Conservation (phyloP, 2,113 vertebrate genomes). For the Grammomys surdaster region DNA sequence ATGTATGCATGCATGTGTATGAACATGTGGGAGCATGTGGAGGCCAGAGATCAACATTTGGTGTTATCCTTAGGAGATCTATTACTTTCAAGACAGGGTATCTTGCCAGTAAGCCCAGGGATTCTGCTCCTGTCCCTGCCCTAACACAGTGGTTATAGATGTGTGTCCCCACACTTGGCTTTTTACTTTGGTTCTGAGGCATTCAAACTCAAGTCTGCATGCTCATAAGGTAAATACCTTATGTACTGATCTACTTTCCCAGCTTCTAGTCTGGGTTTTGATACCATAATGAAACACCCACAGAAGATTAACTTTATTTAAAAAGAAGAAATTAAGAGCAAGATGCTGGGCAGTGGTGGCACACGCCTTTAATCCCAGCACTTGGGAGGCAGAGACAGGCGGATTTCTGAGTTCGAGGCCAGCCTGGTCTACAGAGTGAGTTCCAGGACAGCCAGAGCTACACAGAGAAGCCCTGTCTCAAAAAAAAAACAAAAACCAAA, state of each 20-base stretch:
- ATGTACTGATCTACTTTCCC: neutral
- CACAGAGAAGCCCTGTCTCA: no score
- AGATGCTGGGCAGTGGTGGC: no score
- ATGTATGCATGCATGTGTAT: neutral
- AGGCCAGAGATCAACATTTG: neutral
- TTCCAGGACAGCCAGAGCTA: no score
- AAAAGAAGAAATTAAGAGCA: no score
- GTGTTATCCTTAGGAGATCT: neutral
- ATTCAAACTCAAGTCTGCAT: neutral
- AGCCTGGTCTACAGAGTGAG: no score
- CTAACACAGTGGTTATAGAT: neutral
- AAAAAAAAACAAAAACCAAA: no score
- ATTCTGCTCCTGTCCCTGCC: neutral
- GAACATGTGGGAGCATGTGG: neutral
- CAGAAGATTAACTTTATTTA: neutral
- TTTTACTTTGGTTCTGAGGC: neutral
- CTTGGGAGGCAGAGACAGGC: no score
- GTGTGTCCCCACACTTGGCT: no score
- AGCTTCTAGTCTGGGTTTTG: neutral
- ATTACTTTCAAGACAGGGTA: neutral
- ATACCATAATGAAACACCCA: neutral
- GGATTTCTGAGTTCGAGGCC: no score
- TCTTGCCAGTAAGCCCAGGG: no score
- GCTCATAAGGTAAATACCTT: neutral
- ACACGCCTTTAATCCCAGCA: no score